Conservation (phyloP, 2,797 vertebrate genomes). For the Dendrocincla fuliginosa region DNA sequence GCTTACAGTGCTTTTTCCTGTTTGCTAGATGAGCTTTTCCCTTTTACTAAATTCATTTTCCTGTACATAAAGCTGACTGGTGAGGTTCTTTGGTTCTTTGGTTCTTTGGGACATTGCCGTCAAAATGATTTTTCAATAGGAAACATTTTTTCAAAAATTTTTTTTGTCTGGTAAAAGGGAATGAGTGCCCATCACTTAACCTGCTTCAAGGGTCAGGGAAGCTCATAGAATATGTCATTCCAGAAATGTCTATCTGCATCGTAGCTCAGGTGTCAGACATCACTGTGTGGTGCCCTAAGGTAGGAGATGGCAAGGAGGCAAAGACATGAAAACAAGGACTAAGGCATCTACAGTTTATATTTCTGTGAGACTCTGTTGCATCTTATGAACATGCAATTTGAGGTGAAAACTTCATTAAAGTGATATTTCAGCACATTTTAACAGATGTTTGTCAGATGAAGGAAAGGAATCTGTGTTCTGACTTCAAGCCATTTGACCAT, state of each 20-base stretch:
- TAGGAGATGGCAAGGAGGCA: background rate
- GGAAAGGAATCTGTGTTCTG: background rate
- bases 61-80: background rate
- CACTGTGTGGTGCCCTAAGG: background rate
- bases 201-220: background rate
- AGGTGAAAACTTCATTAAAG: background rate
- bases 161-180: background rate
- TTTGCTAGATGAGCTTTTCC: constrained; percentile 10
- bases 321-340: background rate
- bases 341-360: background rate
- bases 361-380: background rate
- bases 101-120: background rate
- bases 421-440: background rate
- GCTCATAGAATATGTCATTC: background rate
- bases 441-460: background rate
- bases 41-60: constrained; percentile 39
- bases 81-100: background rate
- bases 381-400: background rate
- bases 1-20: background rate
- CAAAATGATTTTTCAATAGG: constrained; percentile 30
- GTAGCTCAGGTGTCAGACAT: background rate
- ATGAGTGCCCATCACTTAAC: background rate
- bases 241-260: background rate
- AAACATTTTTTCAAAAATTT: background rate
- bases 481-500: background rate